A percentile compares a stretch with the other conserved stretches of the same genome.
These are phyloP conservation scores for Gasteruption jaculator DNA, from an alignment of 2,888 invertebrate species.

Conservation along the genomic window DNA sequence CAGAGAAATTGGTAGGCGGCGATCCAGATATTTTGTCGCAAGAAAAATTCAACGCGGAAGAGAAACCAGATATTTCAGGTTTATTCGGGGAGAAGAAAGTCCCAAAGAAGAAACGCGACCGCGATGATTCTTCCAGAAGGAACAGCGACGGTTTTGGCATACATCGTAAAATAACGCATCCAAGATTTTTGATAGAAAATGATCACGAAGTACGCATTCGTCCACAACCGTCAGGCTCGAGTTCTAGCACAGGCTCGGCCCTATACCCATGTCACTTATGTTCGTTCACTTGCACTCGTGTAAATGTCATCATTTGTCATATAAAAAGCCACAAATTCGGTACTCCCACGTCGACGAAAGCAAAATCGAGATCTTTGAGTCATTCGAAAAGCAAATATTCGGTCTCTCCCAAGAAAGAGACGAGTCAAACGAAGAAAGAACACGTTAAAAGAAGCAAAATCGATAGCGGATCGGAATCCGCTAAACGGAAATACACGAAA, in stretches of 20 bases:
- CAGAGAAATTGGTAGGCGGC: slow-evolving; percentile 69
- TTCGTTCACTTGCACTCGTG: slow-evolving; percentile 62
- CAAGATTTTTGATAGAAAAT: slow-evolving; percentile 50
- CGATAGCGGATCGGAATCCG: slow-evolving; percentile 37
- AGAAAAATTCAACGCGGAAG: slow-evolving; percentile 56
- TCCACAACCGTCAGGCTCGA: slow-evolving; percentile 52
- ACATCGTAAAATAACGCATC: slow-evolving; percentile 51
- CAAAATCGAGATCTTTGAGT: slow-evolving; percentile 32
- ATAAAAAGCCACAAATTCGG: slow-evolving; percentile 65
- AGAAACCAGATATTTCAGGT: slow-evolving; percentile 55
- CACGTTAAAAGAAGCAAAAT: slow-evolving; percentile 41
- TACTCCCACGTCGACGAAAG: slow-evolving; percentile 31
- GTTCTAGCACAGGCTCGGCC: slow-evolving; percentile 32
- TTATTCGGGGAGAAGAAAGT: slow-evolving; percentile 56
- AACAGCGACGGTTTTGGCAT: slow-evolving; percentile 30
- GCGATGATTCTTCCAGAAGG: slow-evolving; percentile 31
- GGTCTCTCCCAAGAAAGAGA: slow-evolving; percentile 46
- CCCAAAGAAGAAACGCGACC: slow-evolving; percentile 43
- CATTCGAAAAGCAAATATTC: slow-evolving; percentile 27
- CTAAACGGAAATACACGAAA: slow-evolving; percentile 41
- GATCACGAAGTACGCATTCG: slow-evolving; percentile 65
- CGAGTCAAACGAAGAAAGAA: slow-evolving; percentile 49
- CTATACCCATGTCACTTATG: slow-evolving; percentile 63
- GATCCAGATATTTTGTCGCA: slow-evolving; percentile 66
- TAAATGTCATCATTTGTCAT: slow-evolving; percentile 72